Evolutionary conservation across 2,113 vertebrate species (phyloP).

Genomic region (Trichomycterus rosablanca): DNA sequence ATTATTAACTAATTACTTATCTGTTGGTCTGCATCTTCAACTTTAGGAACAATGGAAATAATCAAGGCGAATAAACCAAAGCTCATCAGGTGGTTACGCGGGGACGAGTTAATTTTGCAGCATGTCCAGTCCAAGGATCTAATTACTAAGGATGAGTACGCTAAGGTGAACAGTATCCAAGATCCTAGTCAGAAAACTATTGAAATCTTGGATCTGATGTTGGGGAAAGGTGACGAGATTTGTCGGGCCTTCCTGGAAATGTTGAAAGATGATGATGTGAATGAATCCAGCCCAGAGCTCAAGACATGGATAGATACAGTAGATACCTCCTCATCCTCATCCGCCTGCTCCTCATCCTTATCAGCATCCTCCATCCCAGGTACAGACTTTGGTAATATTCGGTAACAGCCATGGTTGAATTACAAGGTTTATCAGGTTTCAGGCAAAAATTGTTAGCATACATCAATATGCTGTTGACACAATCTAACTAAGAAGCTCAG

Average conservation of each 20-base stretch:
- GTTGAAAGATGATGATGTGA: conserved; percentile 16
- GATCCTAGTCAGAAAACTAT: background rate
- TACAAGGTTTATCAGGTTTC: too few species aligned
- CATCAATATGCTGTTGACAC: too few species aligned
- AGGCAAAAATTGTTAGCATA: too few species aligned
- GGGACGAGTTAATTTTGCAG: conserved; percentile 25
- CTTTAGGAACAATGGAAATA: background rate
- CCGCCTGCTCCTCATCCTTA: too few species aligned
- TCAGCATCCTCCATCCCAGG: too few species aligned
- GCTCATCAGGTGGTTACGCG: conserved; percentile 25
- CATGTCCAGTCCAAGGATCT: conserved; percentile 2
- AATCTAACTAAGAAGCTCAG: too few species aligned
- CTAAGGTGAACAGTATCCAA: background rate
- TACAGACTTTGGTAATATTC: too few species aligned
- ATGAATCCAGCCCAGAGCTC: conserved; percentile 32
- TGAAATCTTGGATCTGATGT: conserved; percentile 24
- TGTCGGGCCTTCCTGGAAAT: conserved; percentile 23
- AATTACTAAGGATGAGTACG: conserved; percentile 27
- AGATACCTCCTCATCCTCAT: background rate
- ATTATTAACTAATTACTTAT: too few species aligned
- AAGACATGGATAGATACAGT: conserved; percentile 3
- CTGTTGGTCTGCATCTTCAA: background rate
- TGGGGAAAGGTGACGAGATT: background rate
- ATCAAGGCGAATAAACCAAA: conserved; percentile 15
- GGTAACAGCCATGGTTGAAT: too few species aligned